phyloP scores from a whole-genome alignment of 2,113 vertebrate species.

The Pterophyllum scalare region DNA sequence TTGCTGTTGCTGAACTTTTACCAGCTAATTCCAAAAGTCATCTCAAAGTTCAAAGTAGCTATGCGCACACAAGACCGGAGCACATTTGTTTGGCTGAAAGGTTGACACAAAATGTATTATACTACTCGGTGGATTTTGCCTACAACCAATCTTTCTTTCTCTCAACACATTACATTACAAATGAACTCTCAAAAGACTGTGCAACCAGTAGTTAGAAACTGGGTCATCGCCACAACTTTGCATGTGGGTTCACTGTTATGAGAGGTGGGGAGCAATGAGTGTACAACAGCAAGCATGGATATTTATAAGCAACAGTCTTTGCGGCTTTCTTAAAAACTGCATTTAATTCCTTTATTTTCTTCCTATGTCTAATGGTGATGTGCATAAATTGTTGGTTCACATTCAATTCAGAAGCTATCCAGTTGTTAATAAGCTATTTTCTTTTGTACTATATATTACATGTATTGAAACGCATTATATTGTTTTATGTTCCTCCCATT shows the following conservation, averaged over 20 bases:
- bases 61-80: background rate
- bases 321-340: background rate
- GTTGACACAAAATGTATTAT: background rate
- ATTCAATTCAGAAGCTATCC: background rate
- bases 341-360: background rate
- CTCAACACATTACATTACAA: constrained; percentile 3
- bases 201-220: background rate
- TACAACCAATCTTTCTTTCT: background rate
- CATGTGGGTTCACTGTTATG: background rate
- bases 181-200: background rate
- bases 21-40: constrained; percentile 35
- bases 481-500: background rate
- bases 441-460: background rate
- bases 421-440: background rate
- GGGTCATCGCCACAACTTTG: background rate
- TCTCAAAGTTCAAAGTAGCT: constrained; percentile 11
- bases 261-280: background rate
- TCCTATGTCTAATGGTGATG: background rate
- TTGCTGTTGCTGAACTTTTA: background rate
- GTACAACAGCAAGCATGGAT: rapidly evolving
- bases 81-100: background rate
- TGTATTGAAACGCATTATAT: background rate
- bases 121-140: constrained; percentile 8
- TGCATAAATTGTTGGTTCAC: background rate
- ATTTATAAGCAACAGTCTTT: background rate